Percentiles rank a stretch among this genome's conserved stretches.
phyloP scores from a whole-genome alignment of 2,113 vertebrate species.

The Sterrhoptilus dennistouni region DNA sequence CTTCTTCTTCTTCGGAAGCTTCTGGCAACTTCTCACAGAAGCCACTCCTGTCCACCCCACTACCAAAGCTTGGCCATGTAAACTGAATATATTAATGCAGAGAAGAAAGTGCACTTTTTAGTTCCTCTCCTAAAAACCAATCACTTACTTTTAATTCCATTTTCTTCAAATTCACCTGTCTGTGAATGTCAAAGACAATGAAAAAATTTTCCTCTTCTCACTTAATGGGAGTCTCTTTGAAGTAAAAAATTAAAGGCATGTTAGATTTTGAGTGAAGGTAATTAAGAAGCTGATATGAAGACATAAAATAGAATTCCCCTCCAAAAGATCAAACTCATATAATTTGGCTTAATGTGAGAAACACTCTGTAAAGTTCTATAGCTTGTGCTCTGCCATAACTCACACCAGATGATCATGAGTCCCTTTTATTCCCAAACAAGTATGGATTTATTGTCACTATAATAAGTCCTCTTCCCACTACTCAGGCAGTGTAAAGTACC shows the following conservation, averaged over 20 bases:
- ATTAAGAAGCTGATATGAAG: neutral
- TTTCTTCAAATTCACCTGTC: neutral
- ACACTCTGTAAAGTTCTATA: neutral
- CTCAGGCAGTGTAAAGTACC: neutral
- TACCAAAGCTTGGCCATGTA: neutral
- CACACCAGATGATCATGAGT: neutral
- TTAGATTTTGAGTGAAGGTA: neutral
- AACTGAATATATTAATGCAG: neutral
- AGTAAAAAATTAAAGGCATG: neutral
- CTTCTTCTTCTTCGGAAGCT: neutral
- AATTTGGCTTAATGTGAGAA: neutral
- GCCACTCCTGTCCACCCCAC: neutral
- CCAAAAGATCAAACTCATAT: neutral
- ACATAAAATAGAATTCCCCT: neutral
- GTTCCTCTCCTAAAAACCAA: neutral
- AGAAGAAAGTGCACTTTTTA: neutral
- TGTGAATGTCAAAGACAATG: neutral
- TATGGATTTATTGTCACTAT: conserved; percentile 10
- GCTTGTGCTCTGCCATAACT: neutral
- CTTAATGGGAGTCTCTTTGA: neutral
- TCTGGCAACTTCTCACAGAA: neutral
- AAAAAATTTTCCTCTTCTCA: neutral
- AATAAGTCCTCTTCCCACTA: neutral
- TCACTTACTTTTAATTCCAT: neutral
- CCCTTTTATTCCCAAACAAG: conserved; percentile 11